Base-by-base conservation (phyloP, 37 sponge, comb jelly and placozoan species). In the Dysidea cf. avara region DNA sequence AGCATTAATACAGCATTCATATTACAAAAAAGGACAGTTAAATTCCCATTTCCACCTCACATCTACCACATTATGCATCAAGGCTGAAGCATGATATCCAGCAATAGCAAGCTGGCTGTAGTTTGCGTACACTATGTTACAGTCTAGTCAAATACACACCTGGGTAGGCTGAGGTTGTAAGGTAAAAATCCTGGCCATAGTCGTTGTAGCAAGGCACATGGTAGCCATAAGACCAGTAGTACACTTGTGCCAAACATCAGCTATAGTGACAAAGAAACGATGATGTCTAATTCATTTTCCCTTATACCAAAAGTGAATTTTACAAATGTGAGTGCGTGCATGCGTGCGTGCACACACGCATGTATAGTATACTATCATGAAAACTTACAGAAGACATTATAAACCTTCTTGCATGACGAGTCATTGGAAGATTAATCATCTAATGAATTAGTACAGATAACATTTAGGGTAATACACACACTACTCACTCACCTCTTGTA, bases 211-310 rank as follows among this genome's bases (percentile, higher is more conserved):
- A 92, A 29, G 17, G 68, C 49, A 43, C 87, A 74, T 0, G 96
- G 96, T 2, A 92, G 39, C 60, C 85, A 66, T 53, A 92, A 64
- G 22, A 92, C 69, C 39, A 96, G 54, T 64, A 96, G n/a, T 7
- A 96, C 79, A 80, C 94, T 84, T 32, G 73, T 70, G 17, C 96
- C 96, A 82, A 96, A 95, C 81, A 95, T 84, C 0, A 92, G 48
- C 95, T 94, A 68, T 16, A 66, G 14, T 4, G n/a, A n/a, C n/a
- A n/a, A n/a, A n/a, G 16, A 64, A 28, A 66, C 38, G 5, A 68
- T 9, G 26, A 46, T 26, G 60, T 13, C 14, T 37, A 17, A 22
- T 53, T 54, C 9, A 54, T 38, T 17, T 2, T n/a, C n/a, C n/a
- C n/a, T n/a, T n/a, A n/a, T n/a, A n/a, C n/a, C n/a, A n/a, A n/a